A percentile compares a stretch with the other conserved stretches of the same genome.
These are phyloP conservation scores for Drosophila sp. DNA, from an alignment of 1,140 invertebrate species.

Conservation along the genomic window DNA sequence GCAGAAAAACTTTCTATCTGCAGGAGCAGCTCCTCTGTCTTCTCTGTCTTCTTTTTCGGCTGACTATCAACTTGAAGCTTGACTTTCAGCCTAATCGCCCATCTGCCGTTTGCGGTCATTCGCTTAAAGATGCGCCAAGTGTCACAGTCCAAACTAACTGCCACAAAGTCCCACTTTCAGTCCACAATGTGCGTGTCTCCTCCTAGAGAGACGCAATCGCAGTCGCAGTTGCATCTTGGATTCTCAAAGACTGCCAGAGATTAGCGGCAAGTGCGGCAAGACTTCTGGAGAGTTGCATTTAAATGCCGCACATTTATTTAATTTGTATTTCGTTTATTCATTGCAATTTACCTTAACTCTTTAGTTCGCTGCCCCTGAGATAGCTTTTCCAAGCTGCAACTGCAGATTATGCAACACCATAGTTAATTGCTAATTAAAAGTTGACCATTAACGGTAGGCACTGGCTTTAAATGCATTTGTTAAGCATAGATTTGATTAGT, in stretches of 20 bases:
- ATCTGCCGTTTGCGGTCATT: conserved; percentile 60
- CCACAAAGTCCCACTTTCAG: conserved; percentile 21
- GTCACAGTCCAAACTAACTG: conserved; percentile 43
- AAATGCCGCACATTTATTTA: conserved; percentile 81
- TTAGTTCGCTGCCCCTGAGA: conserved; percentile 16
- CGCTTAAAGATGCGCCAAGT: conserved; percentile 64
- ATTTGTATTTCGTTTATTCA: conserved; percentile 61
- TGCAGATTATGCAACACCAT: conserved; percentile 50
- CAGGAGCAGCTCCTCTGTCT: conserved; percentile 19
- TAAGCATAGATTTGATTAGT: conserved; percentile 37
- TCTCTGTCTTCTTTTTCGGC: conserved; percentile 19
- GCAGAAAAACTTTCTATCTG: conserved; percentile 73
- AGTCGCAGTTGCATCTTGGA: background rate
- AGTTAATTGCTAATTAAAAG: conserved; percentile 61
- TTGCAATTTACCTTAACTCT: conserved; percentile 33
- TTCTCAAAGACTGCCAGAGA: conserved; percentile 53
- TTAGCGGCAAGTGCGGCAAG: conserved; percentile 47
- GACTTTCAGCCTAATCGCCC: conserved; percentile 65
- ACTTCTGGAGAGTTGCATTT: conserved; percentile 63
- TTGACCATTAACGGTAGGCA: conserved; percentile 46
- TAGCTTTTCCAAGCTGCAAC: conserved; percentile 28
- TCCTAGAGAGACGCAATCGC: conserved; percentile 7
- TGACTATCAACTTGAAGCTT: conserved; percentile 54
- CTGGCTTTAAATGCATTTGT: conserved; percentile 47
- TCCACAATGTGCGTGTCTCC: conserved; percentile 38